Conservation (phyloP, 1,140 invertebrate species). For the Matsumurasca onukii region DNA sequence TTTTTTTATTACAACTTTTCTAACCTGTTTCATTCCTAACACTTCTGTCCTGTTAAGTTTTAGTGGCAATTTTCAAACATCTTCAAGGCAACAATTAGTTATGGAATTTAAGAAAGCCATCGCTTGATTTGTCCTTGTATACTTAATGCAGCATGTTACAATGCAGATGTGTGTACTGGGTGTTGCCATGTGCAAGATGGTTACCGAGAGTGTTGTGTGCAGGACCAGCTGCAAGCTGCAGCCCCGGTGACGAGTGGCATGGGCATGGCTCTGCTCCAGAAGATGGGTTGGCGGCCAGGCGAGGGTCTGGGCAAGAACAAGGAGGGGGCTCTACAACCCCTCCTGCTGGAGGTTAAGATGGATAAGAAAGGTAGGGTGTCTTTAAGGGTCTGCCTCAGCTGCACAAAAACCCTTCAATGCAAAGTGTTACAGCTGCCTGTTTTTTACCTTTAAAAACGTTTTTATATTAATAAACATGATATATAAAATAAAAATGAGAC, state of each 20-base stretch:
- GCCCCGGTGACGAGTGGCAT: constrained; percentile 88
- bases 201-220: too few relatives aligned
- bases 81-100: too few relatives aligned
- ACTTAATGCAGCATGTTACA: not conserved
- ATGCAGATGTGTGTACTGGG: not conserved
- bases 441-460: constrained; percentile 8
- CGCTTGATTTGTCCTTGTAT: not conserved
- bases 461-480: too few relatives aligned
- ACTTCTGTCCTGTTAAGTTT: too few relatives aligned
- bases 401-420: not conserved
- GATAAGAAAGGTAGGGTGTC: constrained; percentile 71
- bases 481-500: too few relatives aligned
- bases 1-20: too few relatives aligned
- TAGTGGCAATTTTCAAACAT: too few relatives aligned
- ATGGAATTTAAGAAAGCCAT: too few relatives aligned
- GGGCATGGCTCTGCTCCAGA: constrained; percentile 93
- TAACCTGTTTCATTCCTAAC: too few relatives aligned
- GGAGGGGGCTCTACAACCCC: constrained; percentile 84
- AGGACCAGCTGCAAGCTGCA: constrained; percentile 85
- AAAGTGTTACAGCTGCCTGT: not conserved
- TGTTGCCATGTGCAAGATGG: too few relatives aligned
- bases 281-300: constrained; percentile 98
- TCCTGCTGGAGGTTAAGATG: constrained; percentile 89
- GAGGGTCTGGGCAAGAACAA: constrained; percentile 94
- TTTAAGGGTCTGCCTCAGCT: too few relatives aligned